Percentiles rank a stretch among this genome's conserved stretches.
Conservation (phyloP, 1,140 invertebrate genomes). For the Drosophila elegans region DNA sequence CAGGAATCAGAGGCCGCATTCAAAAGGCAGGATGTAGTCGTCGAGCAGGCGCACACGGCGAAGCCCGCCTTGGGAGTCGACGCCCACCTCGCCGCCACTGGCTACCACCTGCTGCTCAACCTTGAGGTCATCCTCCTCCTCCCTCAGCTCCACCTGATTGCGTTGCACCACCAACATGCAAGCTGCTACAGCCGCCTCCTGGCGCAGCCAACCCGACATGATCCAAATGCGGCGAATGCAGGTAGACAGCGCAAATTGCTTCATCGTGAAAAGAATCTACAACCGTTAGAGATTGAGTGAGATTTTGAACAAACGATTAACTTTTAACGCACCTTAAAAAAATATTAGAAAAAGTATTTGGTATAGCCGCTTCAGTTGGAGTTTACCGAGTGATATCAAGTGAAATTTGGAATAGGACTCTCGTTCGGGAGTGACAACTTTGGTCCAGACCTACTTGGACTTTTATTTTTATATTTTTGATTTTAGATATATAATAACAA, state of each 20-base stretch:
- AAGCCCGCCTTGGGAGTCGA: slow-evolving; percentile 53
- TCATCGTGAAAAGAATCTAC: slow-evolving; percentile 48
- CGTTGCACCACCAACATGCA: slow-evolving; percentile 56
- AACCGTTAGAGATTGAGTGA: background rate
- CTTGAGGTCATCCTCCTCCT: slow-evolving; percentile 9
- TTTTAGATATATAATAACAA: no score
- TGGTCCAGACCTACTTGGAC: background rate
- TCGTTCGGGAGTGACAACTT: slow-evolving; percentile 9
- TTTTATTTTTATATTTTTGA: background rate
- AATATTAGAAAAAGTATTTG: slow-evolving; percentile 30
- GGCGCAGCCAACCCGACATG: slow-evolving; percentile 57
- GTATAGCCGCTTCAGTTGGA: background rate
- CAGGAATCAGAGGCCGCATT: slow-evolving; percentile 42
- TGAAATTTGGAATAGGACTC: slow-evolving; percentile 15
- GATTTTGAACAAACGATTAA: background rate
- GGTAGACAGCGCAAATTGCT: slow-evolving; percentile 45
- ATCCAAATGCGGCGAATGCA: slow-evolving; percentile 67
- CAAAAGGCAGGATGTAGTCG: slow-evolving; percentile 62
- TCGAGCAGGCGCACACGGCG: slow-evolving; percentile 56
- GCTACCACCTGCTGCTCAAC: slow-evolving; percentile 7
- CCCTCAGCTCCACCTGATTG: slow-evolving; percentile 14
- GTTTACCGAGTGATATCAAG: slow-evolving; percentile 5
- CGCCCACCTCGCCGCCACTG: slow-evolving; percentile 24
- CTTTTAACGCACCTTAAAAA: slow-evolving; percentile 27
- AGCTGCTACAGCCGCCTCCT: slow-evolving; percentile 62